Conservation (phyloP, 2,113 vertebrate genomes). For the Microcebus murinus region DNA sequence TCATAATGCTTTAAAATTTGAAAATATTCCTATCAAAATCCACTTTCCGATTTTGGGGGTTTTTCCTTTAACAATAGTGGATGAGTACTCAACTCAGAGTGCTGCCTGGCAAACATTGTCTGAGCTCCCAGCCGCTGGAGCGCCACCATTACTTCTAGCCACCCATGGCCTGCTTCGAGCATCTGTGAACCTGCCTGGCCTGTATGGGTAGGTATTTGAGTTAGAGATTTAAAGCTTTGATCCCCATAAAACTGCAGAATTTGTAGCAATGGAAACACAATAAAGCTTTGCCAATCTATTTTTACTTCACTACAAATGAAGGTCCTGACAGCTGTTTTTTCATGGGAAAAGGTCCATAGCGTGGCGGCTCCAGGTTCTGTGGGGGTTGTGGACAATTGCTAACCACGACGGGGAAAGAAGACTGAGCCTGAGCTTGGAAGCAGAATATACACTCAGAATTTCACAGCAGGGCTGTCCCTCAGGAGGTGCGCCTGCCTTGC, state of each 20-base stretch:
- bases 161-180: background rate
- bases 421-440: background rate
- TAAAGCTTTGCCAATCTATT: background rate
- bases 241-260: background rate
- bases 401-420: background rate
- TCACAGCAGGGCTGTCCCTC: background rate
- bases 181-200: background rate
- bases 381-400: background rate
- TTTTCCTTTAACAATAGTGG: background rate
- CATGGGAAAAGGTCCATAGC: background rate
- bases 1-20: background rate
- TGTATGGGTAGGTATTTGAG: no score
- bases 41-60: background rate
- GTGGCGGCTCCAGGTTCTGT: background rate
- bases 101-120: background rate
- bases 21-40: conserved; percentile 8
- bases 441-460: background rate
- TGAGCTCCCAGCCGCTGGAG: background rate
- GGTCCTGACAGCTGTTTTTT: background rate
- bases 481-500: background rate
- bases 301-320: background rate
- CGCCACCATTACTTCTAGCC: background rate
- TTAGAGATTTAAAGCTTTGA: background rate
- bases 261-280: background rate
- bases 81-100: background rate